Base-by-base conservation (phyloP, 37 sponge, comb jelly and placozoan species). In the Haliclona indistincta region DNA sequence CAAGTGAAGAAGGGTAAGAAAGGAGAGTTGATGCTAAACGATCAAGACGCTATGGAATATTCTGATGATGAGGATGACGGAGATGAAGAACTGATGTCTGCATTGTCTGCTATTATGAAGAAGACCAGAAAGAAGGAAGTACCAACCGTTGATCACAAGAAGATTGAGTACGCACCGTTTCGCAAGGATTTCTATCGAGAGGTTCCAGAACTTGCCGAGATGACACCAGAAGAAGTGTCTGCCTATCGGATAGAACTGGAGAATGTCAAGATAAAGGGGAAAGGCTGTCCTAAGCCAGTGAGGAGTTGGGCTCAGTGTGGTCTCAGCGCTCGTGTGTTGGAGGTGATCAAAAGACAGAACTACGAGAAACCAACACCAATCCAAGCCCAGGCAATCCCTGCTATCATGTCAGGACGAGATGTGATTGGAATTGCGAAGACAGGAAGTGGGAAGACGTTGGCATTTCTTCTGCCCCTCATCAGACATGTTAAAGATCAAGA, bases 361-460 rank as follows among this genome's bases (percentile, higher is more conserved):
- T 92, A 92, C 56, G 95, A 89, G 71, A 84, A 84, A 25, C 99
- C 99, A 1, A 98, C 99, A 40, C 99, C 99, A 0, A 95, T 98
- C 49, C 99, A 98, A 60, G 68, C 96, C 10, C 96, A 95, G 60
- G 93, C 99, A 47, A 92, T 98, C 8, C 99, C 99, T 44, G 92
- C 84, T 3, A 81, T 95, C 80, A 98, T 98, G 99, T 93, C 91
- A 3, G 99, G 99, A 2, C 64, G 94, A 43, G 96, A 98, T 75
- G 20, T 95, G 41, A 95, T 98, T 28, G 99, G 99, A 22, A 95
- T 95, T 29, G 99, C 99, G 3, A 86, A 87, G 47, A 98, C 99
- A 22, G 99, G 99, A 1, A 98, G 99, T 81, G 99, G 99, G 20
- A 98, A 98, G 45, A 98, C 99, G 17, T 82, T 98, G 17, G 96